These are phyloP conservation scores for Pyrocoelia pectoralis DNA, from an alignment of 2,888 invertebrate genomes.

Conservation along the genomic window DNA sequence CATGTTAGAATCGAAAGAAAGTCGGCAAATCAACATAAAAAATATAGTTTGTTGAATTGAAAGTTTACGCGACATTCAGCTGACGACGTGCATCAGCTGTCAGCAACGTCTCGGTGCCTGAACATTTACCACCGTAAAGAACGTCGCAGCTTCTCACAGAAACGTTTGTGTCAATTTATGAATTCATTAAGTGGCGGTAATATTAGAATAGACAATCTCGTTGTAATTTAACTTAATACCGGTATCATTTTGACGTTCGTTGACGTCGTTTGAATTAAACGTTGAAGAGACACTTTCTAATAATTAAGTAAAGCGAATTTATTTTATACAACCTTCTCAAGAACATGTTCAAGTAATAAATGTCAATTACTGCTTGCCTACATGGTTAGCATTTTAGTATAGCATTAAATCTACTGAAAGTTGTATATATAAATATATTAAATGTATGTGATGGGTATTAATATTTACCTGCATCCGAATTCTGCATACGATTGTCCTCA, in stretches of 20 bases:
- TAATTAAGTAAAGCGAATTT: not conserved
- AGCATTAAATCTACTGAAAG: not conserved
- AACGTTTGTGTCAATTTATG: conserved; percentile 29
- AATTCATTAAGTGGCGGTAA: conserved; percentile 19
- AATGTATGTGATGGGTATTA: not conserved
- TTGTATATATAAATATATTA: not conserved
- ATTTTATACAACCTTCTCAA: not conserved
- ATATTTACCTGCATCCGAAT: no score
- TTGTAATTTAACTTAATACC: not conserved
- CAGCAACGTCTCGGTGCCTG: conserved; percentile 43
- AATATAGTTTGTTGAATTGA: conserved; percentile 38
- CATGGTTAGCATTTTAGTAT: conserved; percentile 1
- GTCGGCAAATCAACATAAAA: conserved; percentile 41
- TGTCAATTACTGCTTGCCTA: conserved; percentile 8
- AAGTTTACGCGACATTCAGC: conserved; percentile 38
- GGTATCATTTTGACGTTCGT: not conserved
- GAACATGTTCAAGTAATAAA: conserved; percentile 7
- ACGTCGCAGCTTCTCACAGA: conserved; percentile 36
- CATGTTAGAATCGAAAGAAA: conserved; percentile 35
- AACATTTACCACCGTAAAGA: conserved; percentile 37
- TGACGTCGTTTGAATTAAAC: not conserved
- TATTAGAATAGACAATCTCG: not conserved
- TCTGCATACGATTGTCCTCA: no score
- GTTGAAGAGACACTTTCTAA: not conserved
- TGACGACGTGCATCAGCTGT: conserved; percentile 41